phyloP scores from a whole-genome alignment of 2,797 vertebrate genomes.

The Crocodylus rhombifer region DNA sequence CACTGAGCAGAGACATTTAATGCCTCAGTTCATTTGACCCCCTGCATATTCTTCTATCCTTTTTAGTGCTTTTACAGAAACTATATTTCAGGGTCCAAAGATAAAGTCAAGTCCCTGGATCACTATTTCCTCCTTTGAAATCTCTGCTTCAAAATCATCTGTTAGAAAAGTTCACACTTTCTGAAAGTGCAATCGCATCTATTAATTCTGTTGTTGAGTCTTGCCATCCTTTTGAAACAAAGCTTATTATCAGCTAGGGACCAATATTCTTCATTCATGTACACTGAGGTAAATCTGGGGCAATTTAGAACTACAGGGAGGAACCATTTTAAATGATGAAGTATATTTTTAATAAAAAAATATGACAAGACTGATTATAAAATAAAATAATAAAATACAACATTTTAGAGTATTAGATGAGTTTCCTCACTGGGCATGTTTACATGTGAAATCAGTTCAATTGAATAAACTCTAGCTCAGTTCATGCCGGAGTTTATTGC shows the following conservation, averaged over 20 bases:
- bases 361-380: neutral
- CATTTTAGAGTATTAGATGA: neutral
- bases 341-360: neutral
- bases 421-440: neutral
- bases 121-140: neutral
- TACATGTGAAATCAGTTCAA: too few relatives aligned
- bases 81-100: neutral
- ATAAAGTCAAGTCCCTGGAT: neutral
- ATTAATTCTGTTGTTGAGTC: constrained; percentile 13
- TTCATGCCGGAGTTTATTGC: too few relatives aligned
- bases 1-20: neutral
- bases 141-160: constrained; percentile 6
- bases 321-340: neutral
- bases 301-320: neutral
- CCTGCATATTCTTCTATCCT: neutral
- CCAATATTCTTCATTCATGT: neutral
- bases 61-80: neutral
- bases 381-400: neutral
- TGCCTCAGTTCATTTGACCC: neutral
- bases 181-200: neutral
- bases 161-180: neutral
- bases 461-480: too few relatives aligned
- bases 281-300: neutral
- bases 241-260: neutral
- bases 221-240: neutral